Conservation (phyloP, 2,113 vertebrate species). For the Oxyruncus cristatus region DNA sequence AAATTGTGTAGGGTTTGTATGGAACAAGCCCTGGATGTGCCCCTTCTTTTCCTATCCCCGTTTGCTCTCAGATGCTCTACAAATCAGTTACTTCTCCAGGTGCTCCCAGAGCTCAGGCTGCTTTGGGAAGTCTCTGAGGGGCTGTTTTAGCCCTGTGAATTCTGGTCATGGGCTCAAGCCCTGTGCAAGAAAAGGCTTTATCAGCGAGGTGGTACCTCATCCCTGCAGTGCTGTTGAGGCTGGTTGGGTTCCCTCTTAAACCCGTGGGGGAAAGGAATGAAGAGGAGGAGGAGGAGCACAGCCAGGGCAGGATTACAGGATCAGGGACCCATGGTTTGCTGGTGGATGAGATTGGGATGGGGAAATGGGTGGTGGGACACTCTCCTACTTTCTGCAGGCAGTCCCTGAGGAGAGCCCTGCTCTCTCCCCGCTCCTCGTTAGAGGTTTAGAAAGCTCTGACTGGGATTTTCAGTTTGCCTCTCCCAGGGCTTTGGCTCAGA, state of each 20-base stretch:
- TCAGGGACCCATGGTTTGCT: neutral
- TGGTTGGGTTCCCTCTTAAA: neutral
- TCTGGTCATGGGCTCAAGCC: neutral
- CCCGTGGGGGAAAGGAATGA: no score
- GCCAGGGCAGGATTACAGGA: neutral
- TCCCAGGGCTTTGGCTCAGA: neutral
- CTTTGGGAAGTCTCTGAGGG: neutral
- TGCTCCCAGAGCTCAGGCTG: neutral
- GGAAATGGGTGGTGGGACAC: neutral
- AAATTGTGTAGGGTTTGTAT: neutral
- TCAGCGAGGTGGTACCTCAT: rapidly evolving
- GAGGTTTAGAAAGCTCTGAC: neutral
- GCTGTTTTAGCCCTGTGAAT: rapidly evolving
- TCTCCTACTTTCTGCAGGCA: neutral
- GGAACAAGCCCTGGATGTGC: neutral
- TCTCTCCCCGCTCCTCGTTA: rapidly evolving
- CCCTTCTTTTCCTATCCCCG: neutral
- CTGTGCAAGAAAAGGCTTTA: neutral
- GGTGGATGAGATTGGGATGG: neutral
- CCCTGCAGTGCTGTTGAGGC: neutral
- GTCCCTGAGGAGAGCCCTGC: neutral
- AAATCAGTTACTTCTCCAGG: neutral
- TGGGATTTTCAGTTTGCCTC: neutral
- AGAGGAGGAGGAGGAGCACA: neutral
- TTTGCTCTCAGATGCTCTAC: neutral